These are phyloP conservation scores for Erithacus rubecula DNA, from an alignment of 2,797 vertebrate species.

Conservation along the genomic window DNA sequence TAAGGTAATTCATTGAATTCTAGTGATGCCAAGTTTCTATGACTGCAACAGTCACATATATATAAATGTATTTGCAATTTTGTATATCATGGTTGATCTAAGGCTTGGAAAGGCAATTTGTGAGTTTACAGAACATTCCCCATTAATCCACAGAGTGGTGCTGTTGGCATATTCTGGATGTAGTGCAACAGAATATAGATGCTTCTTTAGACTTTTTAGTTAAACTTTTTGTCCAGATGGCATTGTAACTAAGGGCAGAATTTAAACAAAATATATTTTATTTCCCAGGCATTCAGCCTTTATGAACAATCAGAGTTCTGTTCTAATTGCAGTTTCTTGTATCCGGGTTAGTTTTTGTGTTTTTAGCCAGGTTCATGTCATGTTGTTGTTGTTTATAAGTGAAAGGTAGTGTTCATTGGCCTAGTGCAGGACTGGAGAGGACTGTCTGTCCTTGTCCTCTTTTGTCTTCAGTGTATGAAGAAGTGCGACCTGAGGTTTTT, in stretches of 20 bases:
- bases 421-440: neutral
- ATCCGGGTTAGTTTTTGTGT: neutral
- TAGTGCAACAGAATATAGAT: neutral
- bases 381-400: neutral
- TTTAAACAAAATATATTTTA: neutral
- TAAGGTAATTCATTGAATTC: neutral
- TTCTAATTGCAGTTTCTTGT: neutral
- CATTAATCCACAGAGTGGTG: constrained; percentile 52
- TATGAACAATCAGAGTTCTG: neutral
- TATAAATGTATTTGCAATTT: neutral
- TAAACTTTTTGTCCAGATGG: constrained; percentile 20
- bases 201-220: neutral
- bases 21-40: neutral
- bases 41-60: neutral
- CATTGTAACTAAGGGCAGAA: neutral
- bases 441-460: neutral
- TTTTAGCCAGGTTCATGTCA: neutral
- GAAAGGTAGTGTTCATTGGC: neutral
- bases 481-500: neutral
- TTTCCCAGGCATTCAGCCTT: neutral
- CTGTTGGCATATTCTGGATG: constrained; percentile 9
- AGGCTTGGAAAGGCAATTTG: neutral
- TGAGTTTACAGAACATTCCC: neutral
- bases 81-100: rapidly evolving
- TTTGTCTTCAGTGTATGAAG: neutral